phyloP scores from a whole-genome alignment of 2,888 invertebrate genomes.

The Cenopis cana region DNA sequence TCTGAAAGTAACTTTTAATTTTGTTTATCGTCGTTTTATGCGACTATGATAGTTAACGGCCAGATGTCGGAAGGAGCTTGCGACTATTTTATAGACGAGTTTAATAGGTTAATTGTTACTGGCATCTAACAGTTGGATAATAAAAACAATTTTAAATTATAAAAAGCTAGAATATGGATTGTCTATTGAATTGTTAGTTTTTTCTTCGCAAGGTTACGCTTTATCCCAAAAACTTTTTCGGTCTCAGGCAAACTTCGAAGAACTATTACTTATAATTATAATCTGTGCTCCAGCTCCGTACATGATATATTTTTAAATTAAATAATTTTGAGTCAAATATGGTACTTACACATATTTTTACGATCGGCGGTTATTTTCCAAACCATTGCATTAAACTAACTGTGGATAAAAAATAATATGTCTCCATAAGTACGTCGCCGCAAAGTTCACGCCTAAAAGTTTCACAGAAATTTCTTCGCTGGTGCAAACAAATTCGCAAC shows the following conservation, averaged over 20 bases:
- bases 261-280: too few species aligned
- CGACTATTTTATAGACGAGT: constrained; percentile 21
- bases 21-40: not conserved
- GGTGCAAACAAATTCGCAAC: not conserved
- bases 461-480: not conserved
- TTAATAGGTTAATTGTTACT: constrained; percentile 16
- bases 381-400: not conserved
- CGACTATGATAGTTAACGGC: not conserved
- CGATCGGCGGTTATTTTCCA: not conserved
- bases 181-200: not conserved
- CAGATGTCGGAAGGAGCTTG: constrained; percentile 21
- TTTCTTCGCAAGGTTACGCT: too few species aligned
- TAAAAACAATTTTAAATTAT: not conserved
- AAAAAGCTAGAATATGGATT: not conserved
- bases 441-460: not conserved
- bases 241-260: too few species aligned
- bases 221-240: too few species aligned
- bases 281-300: too few species aligned
- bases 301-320: too few species aligned
- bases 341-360: too few species aligned
- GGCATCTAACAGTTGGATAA: not conserved
- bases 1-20: not conserved
- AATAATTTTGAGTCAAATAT: too few species aligned
- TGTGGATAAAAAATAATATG: not conserved
- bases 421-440: not conserved